These are phyloP conservation scores for Drosophila hydei DNA, from an alignment of 1,140 invertebrate species.

Conservation along the genomic window DNA sequence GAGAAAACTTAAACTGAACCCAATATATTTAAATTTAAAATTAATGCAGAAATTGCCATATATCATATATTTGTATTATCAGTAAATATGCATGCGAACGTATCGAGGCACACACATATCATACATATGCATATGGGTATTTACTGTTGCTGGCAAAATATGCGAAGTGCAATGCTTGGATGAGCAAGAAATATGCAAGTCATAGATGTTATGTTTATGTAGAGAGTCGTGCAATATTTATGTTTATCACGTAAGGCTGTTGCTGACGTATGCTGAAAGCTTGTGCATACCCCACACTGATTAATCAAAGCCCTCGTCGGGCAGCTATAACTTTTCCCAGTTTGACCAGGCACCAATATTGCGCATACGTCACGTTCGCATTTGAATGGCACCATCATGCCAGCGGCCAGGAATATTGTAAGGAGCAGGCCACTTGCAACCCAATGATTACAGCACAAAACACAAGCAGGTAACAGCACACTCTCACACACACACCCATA, in stretches of 20 bases:
- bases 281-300: constrained; percentile 32
- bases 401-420: background rate
- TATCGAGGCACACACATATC: background rate
- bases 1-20: background rate
- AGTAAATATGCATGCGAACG: too few species aligned
- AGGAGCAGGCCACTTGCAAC: constrained; percentile 13
- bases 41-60: background rate
- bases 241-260: constrained; percentile 20
- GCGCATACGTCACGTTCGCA: constrained; percentile 67
- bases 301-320: constrained; percentile 34
- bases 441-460: constrained; percentile 58
- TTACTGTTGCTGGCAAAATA: constrained; percentile 6
- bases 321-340: background rate
- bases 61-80: too few species aligned
- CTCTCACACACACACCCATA: constrained; percentile 19
- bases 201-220: constrained; percentile 4
- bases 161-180: background rate
- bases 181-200: constrained; percentile 1
- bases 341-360: constrained; percentile 43
- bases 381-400: constrained; percentile 16
- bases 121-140: background rate
- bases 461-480: constrained; percentile 43
- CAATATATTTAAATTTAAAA: constrained; percentile 5
- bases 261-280: constrained; percentile 23
- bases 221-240: constrained; percentile 10